Conservation (phyloP, 2,888 invertebrate genomes). For the Drosophila sordidula region DNA sequence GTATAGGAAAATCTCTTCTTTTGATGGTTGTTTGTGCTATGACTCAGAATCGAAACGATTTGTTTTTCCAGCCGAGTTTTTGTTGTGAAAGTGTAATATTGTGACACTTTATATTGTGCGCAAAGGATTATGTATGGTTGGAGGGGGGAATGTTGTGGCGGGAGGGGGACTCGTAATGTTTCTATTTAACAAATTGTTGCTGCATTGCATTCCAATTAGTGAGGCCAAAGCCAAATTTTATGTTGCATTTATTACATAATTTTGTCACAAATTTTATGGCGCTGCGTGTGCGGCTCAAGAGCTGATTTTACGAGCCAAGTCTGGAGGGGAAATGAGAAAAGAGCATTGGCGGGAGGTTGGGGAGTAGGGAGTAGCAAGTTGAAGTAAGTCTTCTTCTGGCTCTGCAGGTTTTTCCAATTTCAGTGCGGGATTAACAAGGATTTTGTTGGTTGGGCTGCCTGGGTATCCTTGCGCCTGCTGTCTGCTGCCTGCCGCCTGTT, state of each 20-base stretch:
- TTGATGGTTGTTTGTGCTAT: slow-evolving; percentile 36
- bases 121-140: slow-evolving; percentile 65
- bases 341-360: not conserved
- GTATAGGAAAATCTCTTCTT: slow-evolving; percentile 25
- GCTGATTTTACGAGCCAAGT: slow-evolving; percentile 65
- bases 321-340: slow-evolving; percentile 13
- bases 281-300: slow-evolving; percentile 65
- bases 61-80: slow-evolving; percentile 61
- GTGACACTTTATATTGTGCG: slow-evolving; percentile 82
- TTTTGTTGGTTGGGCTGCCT: slow-evolving; percentile 54
- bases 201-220: slow-evolving; percentile 79
- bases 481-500: slow-evolving; percentile 18
- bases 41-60: slow-evolving; percentile 63
- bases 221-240: slow-evolving; percentile 72
- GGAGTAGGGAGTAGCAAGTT: not conserved
- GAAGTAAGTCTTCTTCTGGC: slow-evolving; percentile 37
- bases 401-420: slow-evolving; percentile 81
- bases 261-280: slow-evolving; percentile 70
- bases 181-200: slow-evolving; percentile 62
- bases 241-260: slow-evolving; percentile 82
- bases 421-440: slow-evolving; percentile 82
- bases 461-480: slow-evolving; percentile 12
- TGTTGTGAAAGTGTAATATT: slow-evolving; percentile 82
- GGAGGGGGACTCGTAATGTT: slow-evolving; percentile 35
- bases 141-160: not conserved